A percentile compares a stretch with the other conserved stretches of the same genome.
phyloP scores from a whole-genome alignment of 2,888 invertebrate species.

The Pogonocherus hispidulus region DNA sequence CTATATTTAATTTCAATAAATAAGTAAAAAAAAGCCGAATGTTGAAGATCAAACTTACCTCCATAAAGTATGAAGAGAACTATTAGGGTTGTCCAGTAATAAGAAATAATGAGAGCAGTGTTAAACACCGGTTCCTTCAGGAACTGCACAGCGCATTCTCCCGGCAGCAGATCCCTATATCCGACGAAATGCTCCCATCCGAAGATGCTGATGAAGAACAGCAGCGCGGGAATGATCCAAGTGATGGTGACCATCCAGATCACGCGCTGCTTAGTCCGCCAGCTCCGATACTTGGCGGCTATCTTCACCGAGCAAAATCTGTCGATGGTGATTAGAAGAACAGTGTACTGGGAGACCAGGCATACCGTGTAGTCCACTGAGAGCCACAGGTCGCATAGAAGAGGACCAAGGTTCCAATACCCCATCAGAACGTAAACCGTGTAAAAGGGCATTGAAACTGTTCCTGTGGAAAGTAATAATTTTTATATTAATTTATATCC shows the following conservation, averaged over 20 bases:
- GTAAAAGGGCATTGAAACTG: slow-evolving; percentile 98
- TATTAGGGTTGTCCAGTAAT: slow-evolving; percentile 82
- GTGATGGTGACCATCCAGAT: slow-evolving; percentile 96
- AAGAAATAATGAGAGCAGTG: slow-evolving; percentile 95
- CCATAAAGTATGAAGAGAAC: slow-evolving; percentile 96
- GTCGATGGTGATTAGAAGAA: slow-evolving; percentile 97
- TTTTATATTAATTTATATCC: too few relatives aligned
- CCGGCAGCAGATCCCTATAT: slow-evolving; percentile 86
- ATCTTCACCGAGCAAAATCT: slow-evolving; percentile 99
- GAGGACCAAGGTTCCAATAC: slow-evolving; percentile 96
- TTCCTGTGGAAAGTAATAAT: too few relatives aligned
- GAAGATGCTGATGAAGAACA: slow-evolving; percentile 98
- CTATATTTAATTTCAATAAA: too few relatives aligned
- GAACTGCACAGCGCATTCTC: slow-evolving; percentile 97
- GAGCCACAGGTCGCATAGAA: slow-evolving; percentile 97
- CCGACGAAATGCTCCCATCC: slow-evolving; percentile 99
- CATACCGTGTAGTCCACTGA: slow-evolving; percentile 99
- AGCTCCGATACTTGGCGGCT: slow-evolving; percentile 95
- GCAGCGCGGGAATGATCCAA: slow-evolving; percentile 95
- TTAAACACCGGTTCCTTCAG: slow-evolving; percentile 97
- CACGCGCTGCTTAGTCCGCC: slow-evolving; percentile 95
- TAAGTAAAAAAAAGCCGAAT: too few relatives aligned
- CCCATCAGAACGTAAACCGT: slow-evolving; percentile 97
- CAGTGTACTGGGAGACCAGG: slow-evolving; percentile 98
- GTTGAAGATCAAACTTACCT: slow-evolving; percentile 73